These are phyloP conservation scores for Quadroppia sp. DNA, from an alignment of 2,888 invertebrate genomes.

Conservation along the genomic window DNA sequence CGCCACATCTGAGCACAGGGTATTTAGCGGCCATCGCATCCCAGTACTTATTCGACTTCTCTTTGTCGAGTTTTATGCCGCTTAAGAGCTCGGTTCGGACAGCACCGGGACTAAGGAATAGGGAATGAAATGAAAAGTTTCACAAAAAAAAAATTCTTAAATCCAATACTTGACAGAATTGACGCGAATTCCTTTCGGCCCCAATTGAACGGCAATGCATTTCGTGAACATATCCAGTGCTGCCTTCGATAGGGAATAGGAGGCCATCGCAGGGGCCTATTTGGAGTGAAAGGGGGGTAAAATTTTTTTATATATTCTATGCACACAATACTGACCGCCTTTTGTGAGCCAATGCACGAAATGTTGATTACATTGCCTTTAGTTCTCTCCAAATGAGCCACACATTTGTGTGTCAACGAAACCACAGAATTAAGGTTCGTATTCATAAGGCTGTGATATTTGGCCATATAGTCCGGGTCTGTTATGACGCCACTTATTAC, in stretches of 20 bases:
- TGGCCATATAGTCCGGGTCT: conserved; percentile 20
- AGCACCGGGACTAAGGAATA: no score
- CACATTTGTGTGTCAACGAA: conserved; percentile 30
- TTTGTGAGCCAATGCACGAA: conserved; percentile 27
- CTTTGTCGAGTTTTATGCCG: no score
- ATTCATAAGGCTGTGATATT: background rate
- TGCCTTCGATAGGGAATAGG: conserved; percentile 36
- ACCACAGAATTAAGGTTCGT: conserved; percentile 29
- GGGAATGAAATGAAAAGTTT: conserved; percentile 32
- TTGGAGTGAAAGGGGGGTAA: background rate
- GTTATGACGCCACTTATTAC: background rate
- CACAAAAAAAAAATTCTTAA: conserved; percentile 20
- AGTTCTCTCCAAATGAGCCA: conserved; percentile 33
- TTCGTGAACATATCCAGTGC: conserved; percentile 39
- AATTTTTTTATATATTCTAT: background rate
- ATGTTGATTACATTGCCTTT: conserved; percentile 38
- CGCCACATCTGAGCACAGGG: no score
- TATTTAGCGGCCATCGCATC: no score
- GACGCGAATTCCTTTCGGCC: conserved; percentile 38
- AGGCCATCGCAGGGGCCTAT: conserved; percentile 39
- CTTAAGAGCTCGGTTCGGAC: no score
- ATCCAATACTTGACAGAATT: conserved; percentile 35
- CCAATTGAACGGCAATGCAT: conserved; percentile 37
- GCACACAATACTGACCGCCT: conserved; percentile 18
- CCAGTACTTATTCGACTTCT: no score